A percentile compares a stretch with the other conserved stretches of the same genome.
Conservation (phyloP, 2,797 vertebrate genomes). For the Cheirogaleus major region DNA sequence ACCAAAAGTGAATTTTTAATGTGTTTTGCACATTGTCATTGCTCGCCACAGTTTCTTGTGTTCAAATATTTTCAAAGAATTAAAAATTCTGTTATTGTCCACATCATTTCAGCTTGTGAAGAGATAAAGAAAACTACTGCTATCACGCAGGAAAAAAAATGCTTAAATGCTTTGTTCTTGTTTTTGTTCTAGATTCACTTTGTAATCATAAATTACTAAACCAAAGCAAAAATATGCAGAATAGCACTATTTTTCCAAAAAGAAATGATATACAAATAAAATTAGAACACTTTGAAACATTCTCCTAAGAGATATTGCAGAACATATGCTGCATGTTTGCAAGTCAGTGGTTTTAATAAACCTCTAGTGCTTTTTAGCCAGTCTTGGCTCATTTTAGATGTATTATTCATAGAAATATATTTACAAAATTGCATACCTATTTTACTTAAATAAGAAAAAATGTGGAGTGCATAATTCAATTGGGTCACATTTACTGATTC, state of each 20-base stretch:
- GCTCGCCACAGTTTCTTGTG: neutral
- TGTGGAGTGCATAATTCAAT: neutral
- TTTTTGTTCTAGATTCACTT: constrained; percentile 33
- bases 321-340: constrained; percentile 3
- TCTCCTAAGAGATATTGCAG: neutral
- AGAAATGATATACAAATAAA: constrained; percentile 42
- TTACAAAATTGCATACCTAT: neutral
- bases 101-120: neutral
- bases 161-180: neutral
- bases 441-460: constrained; percentile 50
- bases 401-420: constrained; percentile 38
- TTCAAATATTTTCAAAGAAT: constrained; percentile 6
- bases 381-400: constrained; percentile 12
- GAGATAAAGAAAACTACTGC: neutral
- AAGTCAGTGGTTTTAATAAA: constrained; percentile 39
- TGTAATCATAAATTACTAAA: constrained; percentile 39
- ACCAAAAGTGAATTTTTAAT: neutral
- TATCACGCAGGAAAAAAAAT: neutral
- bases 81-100: neutral
- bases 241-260: constrained; percentile 7
- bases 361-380: neutral
- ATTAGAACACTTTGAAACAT: constrained; percentile 31
- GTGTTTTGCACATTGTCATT: neutral
- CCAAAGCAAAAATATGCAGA: neutral
- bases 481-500: neutral